These are phyloP conservation scores for Lumbricus terrestris DNA, from an alignment of 2,888 invertebrate genomes.

Conservation along the genomic window DNA sequence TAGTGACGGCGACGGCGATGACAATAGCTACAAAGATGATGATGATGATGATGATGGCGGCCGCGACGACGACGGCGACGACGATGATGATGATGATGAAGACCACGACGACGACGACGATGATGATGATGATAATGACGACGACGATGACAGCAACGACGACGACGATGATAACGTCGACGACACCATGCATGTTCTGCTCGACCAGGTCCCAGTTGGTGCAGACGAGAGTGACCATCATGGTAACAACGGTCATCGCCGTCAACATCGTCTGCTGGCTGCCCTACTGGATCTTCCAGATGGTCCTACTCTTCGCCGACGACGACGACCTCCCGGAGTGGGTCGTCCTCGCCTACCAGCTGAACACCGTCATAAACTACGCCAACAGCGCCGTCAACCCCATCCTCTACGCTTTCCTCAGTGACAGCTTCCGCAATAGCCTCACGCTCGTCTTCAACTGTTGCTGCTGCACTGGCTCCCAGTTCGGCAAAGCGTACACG, in stretches of 20 bases:
- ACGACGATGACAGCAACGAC: neutral
- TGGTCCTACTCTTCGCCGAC: conserved; percentile 29
- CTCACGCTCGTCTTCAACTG: conserved; percentile 56
- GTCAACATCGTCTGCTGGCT: conserved; percentile 57
- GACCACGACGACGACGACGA: too few species aligned
- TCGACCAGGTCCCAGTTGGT: neutral
- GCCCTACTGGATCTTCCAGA: conserved; percentile 56
- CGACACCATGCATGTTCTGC: neutral
- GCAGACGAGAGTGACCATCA: conserved; percentile 50
- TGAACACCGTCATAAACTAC: conserved; percentile 53
- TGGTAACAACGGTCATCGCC: conserved; percentile 55
- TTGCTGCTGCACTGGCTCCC: conserved; percentile 38
- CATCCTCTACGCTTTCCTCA: conserved; percentile 56
- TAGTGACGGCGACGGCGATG: neutral
- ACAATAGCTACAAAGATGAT: neutral
- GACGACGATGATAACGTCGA: neutral
- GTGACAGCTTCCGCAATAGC: conserved; percentile 56
- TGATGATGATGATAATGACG: too few species aligned
- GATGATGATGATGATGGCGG: neutral
- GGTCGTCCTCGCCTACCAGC: conserved; percentile 47
- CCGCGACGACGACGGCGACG: neutral
- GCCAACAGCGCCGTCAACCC: conserved; percentile 58
- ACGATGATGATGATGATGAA: too few species aligned
- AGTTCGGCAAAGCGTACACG: neutral
- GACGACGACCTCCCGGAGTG: neutral